phyloP scores from a whole-genome alignment of 1,140 invertebrate species.

The Aphelinus atriplicis region DNA sequence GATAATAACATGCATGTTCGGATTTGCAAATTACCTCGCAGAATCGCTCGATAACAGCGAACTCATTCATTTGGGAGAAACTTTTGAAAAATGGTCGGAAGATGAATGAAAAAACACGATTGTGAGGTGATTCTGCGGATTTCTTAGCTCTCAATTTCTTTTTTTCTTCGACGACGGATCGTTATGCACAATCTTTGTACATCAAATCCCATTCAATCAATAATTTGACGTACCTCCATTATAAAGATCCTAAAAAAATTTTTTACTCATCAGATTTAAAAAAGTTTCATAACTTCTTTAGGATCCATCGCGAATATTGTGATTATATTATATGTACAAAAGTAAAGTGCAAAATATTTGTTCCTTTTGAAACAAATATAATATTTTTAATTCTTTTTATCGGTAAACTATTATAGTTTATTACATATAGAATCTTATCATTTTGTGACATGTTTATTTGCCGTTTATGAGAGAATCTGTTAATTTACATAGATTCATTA shows the following conservation, averaged over 20 bases:
- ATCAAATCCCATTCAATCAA: conserved; percentile 17
- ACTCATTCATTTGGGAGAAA: background rate
- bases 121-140: conserved; percentile 21
- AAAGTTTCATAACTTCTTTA: conserved; percentile 20
- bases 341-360: conserved; percentile 34
- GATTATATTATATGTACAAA: conserved; percentile 26
- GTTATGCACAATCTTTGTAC: conserved; percentile 30
- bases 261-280: conserved; percentile 11
- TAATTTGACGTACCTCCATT: background rate
- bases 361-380: conserved; percentile 11
- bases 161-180: conserved; percentile 13
- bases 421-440: conserved; percentile 33
- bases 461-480: no score
- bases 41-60: conserved; percentile 14
- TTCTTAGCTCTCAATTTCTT: background rate
- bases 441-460: conserved; percentile 12
- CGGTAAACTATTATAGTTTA: conserved; percentile 1
- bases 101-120: background rate
- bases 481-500: no score
- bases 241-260: conserved; percentile 2
- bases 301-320: conserved; percentile 16
- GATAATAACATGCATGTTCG: conserved; percentile 6
- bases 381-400: conserved; percentile 3
- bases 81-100: background rate
- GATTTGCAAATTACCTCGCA: conserved; percentile 1